Evolutionary conservation across 2,113 vertebrate genomes (phyloP).

Genomic region (Caranx ignobilis): DNA sequence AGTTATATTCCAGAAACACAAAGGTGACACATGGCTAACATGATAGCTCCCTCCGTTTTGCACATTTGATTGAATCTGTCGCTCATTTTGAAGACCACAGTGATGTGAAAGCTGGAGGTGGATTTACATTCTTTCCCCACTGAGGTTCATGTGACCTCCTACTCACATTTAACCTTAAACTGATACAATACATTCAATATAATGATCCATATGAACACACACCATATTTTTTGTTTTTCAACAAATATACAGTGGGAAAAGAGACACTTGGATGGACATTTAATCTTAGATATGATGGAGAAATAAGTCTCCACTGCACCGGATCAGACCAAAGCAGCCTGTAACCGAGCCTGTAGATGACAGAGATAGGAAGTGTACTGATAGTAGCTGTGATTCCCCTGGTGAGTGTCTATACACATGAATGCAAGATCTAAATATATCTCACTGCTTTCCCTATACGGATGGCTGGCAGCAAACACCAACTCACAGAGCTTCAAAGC

Average conservation of each 20-base stretch:
- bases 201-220: not conserved
- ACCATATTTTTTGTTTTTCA: not conserved
- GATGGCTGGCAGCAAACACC: conserved; percentile 52
- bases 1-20: no score
- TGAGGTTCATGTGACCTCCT: conserved; percentile 12
- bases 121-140: conserved; percentile 46
- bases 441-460: conserved; percentile 35
- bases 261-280: not conserved
- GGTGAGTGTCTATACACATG: conserved; percentile 38
- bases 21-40: no score
- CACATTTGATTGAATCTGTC: no score
- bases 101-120: not conserved
- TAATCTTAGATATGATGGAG: not conserved
- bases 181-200: not conserved
- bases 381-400: conserved; percentile 38
- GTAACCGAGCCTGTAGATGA: conserved; percentile 16
- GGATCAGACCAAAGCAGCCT: conserved; percentile 25
- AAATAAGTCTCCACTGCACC: not conserved
- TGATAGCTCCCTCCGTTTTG: no score
- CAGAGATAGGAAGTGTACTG: conserved; percentile 46
- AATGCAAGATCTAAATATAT: conserved; percentile 60
- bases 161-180: conserved; percentile 2
- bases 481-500: conserved; percentile 55
- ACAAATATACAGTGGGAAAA: not conserved
- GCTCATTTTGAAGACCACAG: no score